Conservation (phyloP, 2,113 vertebrate genomes). For the Zingel zingel region DNA sequence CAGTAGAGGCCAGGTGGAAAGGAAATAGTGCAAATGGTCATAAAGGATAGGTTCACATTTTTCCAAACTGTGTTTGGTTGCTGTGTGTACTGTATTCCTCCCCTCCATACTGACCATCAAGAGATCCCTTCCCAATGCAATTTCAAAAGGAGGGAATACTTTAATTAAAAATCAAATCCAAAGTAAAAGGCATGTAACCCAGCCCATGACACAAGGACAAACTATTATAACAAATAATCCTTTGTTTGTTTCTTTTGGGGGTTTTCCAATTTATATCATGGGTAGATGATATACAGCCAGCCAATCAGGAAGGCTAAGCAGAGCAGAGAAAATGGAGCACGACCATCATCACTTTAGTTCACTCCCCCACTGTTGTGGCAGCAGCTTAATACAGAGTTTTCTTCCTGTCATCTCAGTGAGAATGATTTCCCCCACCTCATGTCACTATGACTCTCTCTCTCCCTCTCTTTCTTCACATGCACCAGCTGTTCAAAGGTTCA, state of each 20-base stretch:
- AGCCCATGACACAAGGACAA: not conserved
- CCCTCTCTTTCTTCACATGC: slow-evolving; percentile 21
- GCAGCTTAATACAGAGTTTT: slow-evolving; percentile 50
- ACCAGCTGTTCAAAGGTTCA: slow-evolving; percentile 65
- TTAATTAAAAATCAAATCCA: not conserved
- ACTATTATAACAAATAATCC: not conserved
- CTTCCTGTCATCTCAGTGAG: slow-evolving; percentile 49
- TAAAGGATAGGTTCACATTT: not conserved
- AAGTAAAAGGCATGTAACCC: not conserved
- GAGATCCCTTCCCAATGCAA: not conserved
- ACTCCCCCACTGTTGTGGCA: slow-evolving; percentile 42
- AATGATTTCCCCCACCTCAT: slow-evolving; percentile 27
- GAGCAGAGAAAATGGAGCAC: not conserved
- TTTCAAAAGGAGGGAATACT: not conserved
- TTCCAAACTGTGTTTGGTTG: not conserved
- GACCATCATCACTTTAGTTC: slow-evolving; percentile 9
- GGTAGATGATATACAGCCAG: not conserved
- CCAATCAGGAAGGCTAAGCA: not conserved
- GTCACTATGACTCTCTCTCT: slow-evolving; percentile 32
- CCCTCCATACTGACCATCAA: not conserved
- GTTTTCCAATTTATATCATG: not conserved
- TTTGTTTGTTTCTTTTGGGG: not conserved
- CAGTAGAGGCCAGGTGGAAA: not conserved
- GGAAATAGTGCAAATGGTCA: slow-evolving; percentile 8
- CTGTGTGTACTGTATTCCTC: not conserved